Base-by-base conservation (phyloP, 1,140 invertebrate genomes). In the Microplitis demolitor region DNA sequence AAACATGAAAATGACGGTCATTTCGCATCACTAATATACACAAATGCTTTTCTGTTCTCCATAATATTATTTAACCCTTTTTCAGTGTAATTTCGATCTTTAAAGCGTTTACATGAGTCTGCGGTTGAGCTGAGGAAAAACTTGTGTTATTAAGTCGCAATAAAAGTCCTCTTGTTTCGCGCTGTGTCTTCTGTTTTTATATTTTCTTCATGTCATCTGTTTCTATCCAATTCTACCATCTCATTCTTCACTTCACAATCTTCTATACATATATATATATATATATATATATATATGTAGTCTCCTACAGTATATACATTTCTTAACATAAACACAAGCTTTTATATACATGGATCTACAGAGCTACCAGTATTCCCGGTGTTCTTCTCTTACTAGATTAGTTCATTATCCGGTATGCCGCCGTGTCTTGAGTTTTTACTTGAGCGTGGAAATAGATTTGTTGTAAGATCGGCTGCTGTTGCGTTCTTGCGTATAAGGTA, bases 401-500 rank as follows among this genome's bases (percentile, higher is more conserved):
- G 80, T 82, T 82, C 80, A 82, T 82, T 82, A 82, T 73, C 76
- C 75, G 73, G 74, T 74, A 56, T 64, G 76, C 76, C 78, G 76
- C 76, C 78, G 76, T 81, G 78, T 81, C 78, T 80, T 79, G 74
- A 58, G 78, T 82, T 82, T 81, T 82, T 82, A 74, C 76, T 33
- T 14, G 14, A 50, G 56, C 74, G 74, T 80, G 78, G 74, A 82
- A 82, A 82, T 82, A 82, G 80, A 81, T 82, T 81, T 81, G 80
- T 82, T 81, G 80, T 76, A 77, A 79, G 78, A 80, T 81, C 79
- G 80, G 72, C 51, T 24, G 62, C 74, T 45, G 67, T 72, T 45
- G 74, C 74, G 76, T 74, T 78, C 78, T 76, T 78, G 73, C 76
- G 74, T 76, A 69, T 63, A 67, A 69, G 64, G 39, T 45, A 45